Base-by-base conservation (phyloP, 2,797 vertebrate species). In the Muraenolepis orangiensis region DNA sequence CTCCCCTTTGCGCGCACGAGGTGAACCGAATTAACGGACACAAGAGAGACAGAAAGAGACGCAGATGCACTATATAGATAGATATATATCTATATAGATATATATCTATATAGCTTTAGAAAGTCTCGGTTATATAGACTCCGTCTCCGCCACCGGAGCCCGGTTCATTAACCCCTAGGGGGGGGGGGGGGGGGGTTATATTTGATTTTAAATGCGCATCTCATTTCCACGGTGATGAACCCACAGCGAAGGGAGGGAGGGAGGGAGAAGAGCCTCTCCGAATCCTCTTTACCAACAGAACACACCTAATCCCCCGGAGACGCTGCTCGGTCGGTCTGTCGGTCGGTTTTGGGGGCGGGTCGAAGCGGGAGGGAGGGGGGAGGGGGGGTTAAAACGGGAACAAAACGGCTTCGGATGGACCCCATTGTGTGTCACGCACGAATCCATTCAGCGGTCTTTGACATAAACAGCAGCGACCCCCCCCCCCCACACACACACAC, bases 171-270 rank as follows among this genome's bases (percentile, higher is more conserved):
- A 96, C 95, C 95, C 93, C 46, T 93, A 89, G 88, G 94, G 92
- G 93, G 90, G 88, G 92, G 93, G 95, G 95, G 93, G 84, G 95
- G 96, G 95, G 95, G 91, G 93, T n/a, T n/a, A n/a, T n/a, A n/a
- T n/a, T n/a, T n/a, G n/a, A n/a, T n/a, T 95, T 96, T 98, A 98
- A 98, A 98, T 97, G 96, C 93, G 94, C 96, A 98, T 98, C 96
- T 98, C 96, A 98, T 98, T 97, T 96, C 93, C 94, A 93, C 94
- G 84, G 92, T 94, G 94, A 90, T 92, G 92, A 94, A 93, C 94
- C 92, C 86, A n/a, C n/a, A n/a, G n/a, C n/a, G n/a, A n/a, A n/a
- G n/a, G n/a, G n/a, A n/a, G n/a, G 89, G 82, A 91, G 87, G 93
- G 92, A 73, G 29, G 73, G 18, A 18, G 18, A 18, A 46, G 42